Base-by-base conservation (phyloP, 1,140 invertebrate species). In the Hyphantria cunea region DNA sequence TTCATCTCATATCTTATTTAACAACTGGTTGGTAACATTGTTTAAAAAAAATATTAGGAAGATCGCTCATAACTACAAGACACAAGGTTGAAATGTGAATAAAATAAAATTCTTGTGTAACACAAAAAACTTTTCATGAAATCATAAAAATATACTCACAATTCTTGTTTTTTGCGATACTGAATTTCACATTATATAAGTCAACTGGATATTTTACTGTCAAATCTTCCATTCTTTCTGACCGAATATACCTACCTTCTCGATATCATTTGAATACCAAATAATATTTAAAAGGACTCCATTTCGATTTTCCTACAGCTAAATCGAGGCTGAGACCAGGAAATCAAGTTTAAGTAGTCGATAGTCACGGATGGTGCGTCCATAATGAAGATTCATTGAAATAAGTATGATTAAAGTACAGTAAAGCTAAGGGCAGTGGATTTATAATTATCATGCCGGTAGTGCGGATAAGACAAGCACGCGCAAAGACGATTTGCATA, bases 401-500 rank as follows among this genome's bases (percentile, higher is more conserved):
- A 50, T 33, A 47, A 14, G 39, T 62, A 47, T 56, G 56, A 61
- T 45, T 64, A 50, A 47, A 69, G 58, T 59, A 58, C 34, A 56
- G 55, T 69, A 58, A 55, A 49, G 45, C 31, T 39, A 34, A 48
- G 48, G 48, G 11, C 55, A 47, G 14, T 55, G 17, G 48, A 42
- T 31, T 6, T 61, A 10, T 17, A 32, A 54, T 37, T 51, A 45
- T 17, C 51, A 47, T 52, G 59, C 62, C 59, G 62, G 56, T 65
- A 72, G 61, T 59, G 58, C 52, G 39, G 33, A 11, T 45, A 64
- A 55, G 14, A 39, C 54, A 53, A 59, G 53, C 64, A 69, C 70
- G 69, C 62, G 64, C 66, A 63, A 68, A 72, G 68, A 78, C 64
- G 72, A 88, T 84, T 89, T 84, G 81, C 82, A 86, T 86, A 86